Evolutionary conservation across 2,888 invertebrate genomes (phyloP).

Genomic region (Phorcus lineatus): DNA sequence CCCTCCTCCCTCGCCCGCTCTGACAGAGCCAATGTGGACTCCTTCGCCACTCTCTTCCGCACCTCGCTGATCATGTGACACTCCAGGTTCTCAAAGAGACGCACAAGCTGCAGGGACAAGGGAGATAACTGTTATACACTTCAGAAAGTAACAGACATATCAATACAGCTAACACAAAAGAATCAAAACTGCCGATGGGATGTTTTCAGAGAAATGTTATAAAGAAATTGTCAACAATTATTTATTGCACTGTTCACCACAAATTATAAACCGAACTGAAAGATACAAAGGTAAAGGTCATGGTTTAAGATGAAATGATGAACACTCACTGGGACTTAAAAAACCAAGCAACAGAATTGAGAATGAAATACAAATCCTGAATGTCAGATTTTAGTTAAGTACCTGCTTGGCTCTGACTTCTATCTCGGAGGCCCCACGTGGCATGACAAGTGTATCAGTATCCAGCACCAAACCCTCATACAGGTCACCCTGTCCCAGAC

Average conservation of each 20-base stretch:
- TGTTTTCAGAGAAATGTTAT: too few relatives aligned
- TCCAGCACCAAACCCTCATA: slow-evolving; percentile 72
- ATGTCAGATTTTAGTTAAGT: background rate
- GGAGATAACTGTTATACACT: background rate
- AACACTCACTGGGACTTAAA: too few relatives aligned
- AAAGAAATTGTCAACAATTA: too few relatives aligned
- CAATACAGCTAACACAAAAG: too few relatives aligned
- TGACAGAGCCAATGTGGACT: slow-evolving; percentile 70
- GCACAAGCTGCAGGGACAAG: slow-evolving; percentile 58
- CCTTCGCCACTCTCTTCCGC: slow-evolving; percentile 66
- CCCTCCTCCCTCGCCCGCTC: slow-evolving; percentile 73
- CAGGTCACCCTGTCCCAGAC: slow-evolving; percentile 70
- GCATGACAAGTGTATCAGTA: slow-evolving; percentile 69
- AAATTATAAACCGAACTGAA: too few relatives aligned
- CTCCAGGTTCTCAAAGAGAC: slow-evolving; percentile 71
- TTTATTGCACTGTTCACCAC: too few relatives aligned
- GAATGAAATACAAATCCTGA: too few relatives aligned
- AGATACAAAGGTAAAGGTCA: too few relatives aligned
- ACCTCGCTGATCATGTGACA: slow-evolving; percentile 72
- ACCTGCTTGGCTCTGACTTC: slow-evolving; percentile 74
- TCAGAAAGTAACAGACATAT: too few relatives aligned
- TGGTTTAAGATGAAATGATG: too few relatives aligned
- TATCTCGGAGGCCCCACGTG: slow-evolving; percentile 72
- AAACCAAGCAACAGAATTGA: too few relatives aligned
- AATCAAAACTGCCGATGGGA: too few relatives aligned